A percentile compares a stretch with the other conserved stretches of the same genome.
Conservation (phyloP, 2,888 invertebrate species). For the Taenaris catops region DNA sequence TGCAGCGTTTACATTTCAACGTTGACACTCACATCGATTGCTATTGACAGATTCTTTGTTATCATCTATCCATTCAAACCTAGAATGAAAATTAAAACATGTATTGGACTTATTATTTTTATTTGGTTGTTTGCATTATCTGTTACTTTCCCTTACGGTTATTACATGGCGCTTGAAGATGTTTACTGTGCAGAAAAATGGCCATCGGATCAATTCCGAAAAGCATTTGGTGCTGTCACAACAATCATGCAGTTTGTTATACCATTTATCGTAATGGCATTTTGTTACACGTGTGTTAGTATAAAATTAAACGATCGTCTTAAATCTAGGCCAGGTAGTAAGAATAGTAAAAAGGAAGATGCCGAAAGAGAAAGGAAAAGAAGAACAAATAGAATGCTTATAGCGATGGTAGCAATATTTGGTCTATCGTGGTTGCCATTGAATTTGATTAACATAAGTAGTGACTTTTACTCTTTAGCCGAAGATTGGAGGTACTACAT, state of each 20-base stretch:
- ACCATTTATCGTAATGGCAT: conserved; percentile 92
- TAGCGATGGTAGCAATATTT: conserved; percentile 94
- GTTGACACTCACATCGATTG: conserved; percentile 93
- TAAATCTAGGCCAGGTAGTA: conserved; percentile 86
- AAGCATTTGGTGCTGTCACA: conserved; percentile 88
- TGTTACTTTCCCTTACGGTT: conserved; percentile 91
- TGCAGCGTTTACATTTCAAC: conserved; percentile 95
- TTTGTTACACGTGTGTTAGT: conserved; percentile 92
- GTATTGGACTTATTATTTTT: conserved; percentile 85
- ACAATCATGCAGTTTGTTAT: conserved; percentile 91
- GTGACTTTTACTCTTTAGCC: conserved; percentile 82
- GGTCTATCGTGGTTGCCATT: conserved; percentile 92
- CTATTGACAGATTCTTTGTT: conserved; percentile 95
- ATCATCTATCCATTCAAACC: conserved; percentile 93
- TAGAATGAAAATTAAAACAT: conserved; percentile 88
- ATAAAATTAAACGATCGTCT: conserved; percentile 86
- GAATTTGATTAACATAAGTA: conserved; percentile 88
- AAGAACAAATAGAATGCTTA: conserved; percentile 92
- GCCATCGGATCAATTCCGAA: conserved; percentile 86
- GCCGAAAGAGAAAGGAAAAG: conserved; percentile 89
- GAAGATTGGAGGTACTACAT: conserved; percentile 86
- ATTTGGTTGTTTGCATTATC: conserved; percentile 91
- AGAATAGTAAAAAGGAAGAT: conserved; percentile 87
- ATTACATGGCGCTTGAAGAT: conserved; percentile 84
- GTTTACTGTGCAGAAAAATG: conserved; percentile 86